phyloP scores from a whole-genome alignment of 2,888 invertebrate species.

The Drosophila prolongata region DNA sequence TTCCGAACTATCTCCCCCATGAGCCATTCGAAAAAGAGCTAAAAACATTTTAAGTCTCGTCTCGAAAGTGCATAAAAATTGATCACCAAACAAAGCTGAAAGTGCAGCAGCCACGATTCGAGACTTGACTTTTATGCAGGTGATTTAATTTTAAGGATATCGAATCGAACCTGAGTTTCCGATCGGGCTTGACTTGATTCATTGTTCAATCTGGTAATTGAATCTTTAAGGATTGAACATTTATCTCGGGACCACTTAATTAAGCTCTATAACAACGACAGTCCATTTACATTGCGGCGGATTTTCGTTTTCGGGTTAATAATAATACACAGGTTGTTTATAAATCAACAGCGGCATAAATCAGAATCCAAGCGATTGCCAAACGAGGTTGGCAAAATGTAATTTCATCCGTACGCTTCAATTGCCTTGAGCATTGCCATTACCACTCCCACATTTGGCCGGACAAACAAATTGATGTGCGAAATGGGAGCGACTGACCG shows the following conservation, averaged over 20 bases:
- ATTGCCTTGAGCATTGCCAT: conserved; percentile 74
- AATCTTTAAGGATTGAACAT: conserved; percentile 10
- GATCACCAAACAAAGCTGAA: conserved; percentile 34
- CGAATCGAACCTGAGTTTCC: not conserved
- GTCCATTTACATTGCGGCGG: conserved; percentile 46
- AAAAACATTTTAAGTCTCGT: conserved; percentile 22
- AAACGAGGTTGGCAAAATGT: conserved; percentile 60
- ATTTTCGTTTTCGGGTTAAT: conserved; percentile 57
- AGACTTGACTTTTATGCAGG: conserved; percentile 23
- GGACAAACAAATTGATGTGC: conserved; percentile 62
- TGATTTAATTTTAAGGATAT: conserved; percentile 25
- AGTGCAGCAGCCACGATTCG: conserved; percentile 9
- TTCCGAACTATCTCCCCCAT: conserved; percentile 34
- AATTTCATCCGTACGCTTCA: conserved; percentile 70
- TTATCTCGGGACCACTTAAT: conserved; percentile 25
- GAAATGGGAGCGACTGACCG: conserved; percentile 41
- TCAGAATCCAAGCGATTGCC: conserved; percentile 63
- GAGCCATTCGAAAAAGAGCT: conserved; percentile 36
- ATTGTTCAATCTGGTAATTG: conserved; percentile 20
- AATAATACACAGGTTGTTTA: conserved; percentile 77
- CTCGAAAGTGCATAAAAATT: conserved; percentile 68
- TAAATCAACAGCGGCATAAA: conserved; percentile 72
- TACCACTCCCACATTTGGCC: conserved; percentile 20
- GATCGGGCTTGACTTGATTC: not conserved
- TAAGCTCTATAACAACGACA: conserved; percentile 23